A percentile compares a stretch with the other conserved stretches of the same genome.
Conservation (phyloP, 2,113 vertebrate genomes). For the Hippocampus abdominalis region DNA sequence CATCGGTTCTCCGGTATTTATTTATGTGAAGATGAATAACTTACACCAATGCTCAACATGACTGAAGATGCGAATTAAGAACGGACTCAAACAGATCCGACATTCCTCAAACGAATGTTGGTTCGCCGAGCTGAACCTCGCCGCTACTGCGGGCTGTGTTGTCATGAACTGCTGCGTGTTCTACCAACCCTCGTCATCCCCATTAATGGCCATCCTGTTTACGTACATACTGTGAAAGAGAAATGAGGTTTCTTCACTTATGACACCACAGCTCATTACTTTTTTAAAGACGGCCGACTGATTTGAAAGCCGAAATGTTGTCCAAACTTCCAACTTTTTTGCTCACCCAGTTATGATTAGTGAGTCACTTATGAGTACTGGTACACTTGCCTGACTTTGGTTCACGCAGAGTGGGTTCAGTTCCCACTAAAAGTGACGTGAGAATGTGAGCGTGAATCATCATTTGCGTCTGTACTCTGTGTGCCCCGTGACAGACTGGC, state of each 20-base stretch:
- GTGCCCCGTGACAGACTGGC: neutral
- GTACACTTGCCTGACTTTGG: neutral
- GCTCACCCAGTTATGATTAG: neutral
- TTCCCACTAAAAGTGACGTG: neutral
- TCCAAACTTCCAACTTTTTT: neutral
- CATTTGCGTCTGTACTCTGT: neutral
- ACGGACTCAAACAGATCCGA: constrained; percentile 4
- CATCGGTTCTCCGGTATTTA: constrained; percentile 3
- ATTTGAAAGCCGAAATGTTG: too few relatives aligned
- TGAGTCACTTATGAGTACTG: neutral
- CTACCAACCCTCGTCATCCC: constrained; percentile 13
- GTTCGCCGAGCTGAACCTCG: neutral
- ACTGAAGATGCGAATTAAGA: neutral
- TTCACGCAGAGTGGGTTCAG: neutral
- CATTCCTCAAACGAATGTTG: neutral
- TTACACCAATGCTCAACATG: constrained; percentile 2
- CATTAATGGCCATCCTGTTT: constrained; percentile 16
- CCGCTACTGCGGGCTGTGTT: constrained; percentile 13
- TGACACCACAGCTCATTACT: constrained; percentile 16
- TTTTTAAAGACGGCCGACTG: neutral
- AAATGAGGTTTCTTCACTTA: constrained; percentile 54
- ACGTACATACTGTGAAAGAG: constrained; percentile 28
- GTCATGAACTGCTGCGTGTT: constrained; percentile 14
- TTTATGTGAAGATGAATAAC: constrained; percentile 7
- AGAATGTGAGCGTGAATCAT: neutral